A percentile compares a stretch with the other conserved stretches of the same genome.
Conservation (phyloP, 2,888 invertebrate genomes). For the Parelbella ahira region DNA sequence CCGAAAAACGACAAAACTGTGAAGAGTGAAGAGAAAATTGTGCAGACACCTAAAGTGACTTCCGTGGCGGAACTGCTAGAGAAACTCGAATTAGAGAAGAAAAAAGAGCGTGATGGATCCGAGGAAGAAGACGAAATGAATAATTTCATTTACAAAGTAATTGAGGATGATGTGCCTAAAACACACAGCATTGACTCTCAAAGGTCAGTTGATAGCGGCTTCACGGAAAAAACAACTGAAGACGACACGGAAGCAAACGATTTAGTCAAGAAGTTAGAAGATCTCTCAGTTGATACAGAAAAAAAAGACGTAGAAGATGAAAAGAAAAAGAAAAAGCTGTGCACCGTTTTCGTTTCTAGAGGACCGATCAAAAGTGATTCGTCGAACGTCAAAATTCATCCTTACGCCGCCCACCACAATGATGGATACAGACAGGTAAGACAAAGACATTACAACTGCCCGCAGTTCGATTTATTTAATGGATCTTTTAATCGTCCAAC, state of each 20-base stretch:
- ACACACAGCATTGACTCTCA: constrained; percentile 50
- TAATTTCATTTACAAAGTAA: constrained; percentile 47
- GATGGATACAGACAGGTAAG: no score
- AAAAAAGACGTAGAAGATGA: no score
- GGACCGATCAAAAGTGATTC: no score
- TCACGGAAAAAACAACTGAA: constrained; percentile 40
- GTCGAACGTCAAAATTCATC: no score
- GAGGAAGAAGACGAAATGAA: constrained; percentile 46
- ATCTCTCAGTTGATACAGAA: constrained; percentile 35
- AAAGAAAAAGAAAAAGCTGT: no score
- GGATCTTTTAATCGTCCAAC: no score
- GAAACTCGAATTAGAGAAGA: constrained; percentile 41
- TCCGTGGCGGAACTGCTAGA: constrained; percentile 41
- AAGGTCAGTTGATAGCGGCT: constrained; percentile 64
- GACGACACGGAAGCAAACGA: constrained; percentile 31
- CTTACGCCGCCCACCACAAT: no score
- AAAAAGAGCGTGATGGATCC: constrained; percentile 25
- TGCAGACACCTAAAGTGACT: constrained; percentile 30
- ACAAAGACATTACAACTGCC: no score
- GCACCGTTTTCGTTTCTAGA: no score
- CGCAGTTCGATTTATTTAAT: no score
- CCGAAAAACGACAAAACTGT: constrained; percentile 37
- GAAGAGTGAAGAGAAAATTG: constrained; percentile 29
- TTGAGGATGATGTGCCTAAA: constrained; percentile 45
- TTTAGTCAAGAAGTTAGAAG: constrained; percentile 30